phyloP scores from a whole-genome alignment of 2,888 invertebrate genomes.

The Troglohyphantes excavatus region DNA sequence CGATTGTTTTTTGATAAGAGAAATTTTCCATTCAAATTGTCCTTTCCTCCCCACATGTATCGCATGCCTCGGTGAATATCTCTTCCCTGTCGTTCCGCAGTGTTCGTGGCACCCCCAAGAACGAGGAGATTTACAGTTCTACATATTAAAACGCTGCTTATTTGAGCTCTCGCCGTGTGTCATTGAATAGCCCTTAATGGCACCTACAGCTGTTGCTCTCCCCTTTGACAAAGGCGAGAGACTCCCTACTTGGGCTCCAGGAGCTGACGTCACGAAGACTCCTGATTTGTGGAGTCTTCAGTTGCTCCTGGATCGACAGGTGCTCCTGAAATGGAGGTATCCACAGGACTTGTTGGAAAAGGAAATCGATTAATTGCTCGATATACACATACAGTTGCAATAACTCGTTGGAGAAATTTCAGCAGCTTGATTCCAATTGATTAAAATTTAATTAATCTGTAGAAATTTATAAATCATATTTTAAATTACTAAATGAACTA shows the following conservation, averaged over 20 bases:
- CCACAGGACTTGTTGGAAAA: not conserved
- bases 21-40: constrained; percentile 65
- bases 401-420: too few species aligned
- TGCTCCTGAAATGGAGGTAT: constrained; percentile 58
- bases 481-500: too few species aligned
- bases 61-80: constrained; percentile 67
- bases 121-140: constrained; percentile 77
- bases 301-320: constrained; percentile 69
- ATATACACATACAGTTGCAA: too few species aligned
- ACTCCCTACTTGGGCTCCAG: constrained; percentile 74
- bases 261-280: constrained; percentile 68
- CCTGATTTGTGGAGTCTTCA: constrained; percentile 71
- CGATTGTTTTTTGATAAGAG: constrained; percentile 64
- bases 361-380: constrained; percentile 49
- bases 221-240: constrained; percentile 76
- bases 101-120: constrained; percentile 56
- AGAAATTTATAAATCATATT: too few species aligned
- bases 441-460: too few species aligned
- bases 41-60: constrained; percentile 16
- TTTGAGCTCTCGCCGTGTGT: constrained; percentile 73
- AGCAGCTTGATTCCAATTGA: too few species aligned
- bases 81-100: constrained; percentile 59
- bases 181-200: constrained; percentile 77
- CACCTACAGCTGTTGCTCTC: constrained; percentile 73
- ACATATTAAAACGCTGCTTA: constrained; percentile 78